Evolutionary conservation across 2,888 invertebrate genomes (phyloP).

Genomic region (Altica lythri): DNA sequence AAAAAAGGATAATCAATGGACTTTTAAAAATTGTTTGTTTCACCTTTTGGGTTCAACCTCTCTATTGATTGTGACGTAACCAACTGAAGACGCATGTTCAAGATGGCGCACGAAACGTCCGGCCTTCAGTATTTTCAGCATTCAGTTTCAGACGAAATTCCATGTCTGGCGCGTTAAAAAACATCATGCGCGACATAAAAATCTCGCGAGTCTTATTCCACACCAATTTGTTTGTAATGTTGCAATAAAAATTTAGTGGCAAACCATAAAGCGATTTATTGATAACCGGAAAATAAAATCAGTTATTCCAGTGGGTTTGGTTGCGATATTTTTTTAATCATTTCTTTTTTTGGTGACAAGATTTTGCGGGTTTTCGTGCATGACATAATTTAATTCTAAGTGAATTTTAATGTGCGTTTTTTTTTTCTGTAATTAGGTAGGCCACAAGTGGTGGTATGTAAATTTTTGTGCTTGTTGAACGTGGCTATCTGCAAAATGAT

Average conservation of each 20-base stretch:
- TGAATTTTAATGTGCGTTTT: constrained; percentile 20
- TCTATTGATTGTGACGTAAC: constrained; percentile 56
- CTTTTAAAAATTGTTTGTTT: constrained; percentile 37
- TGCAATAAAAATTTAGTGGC: constrained; percentile 22
- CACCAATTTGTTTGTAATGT: constrained; percentile 23
- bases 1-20: constrained; percentile 36
- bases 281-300: constrained; percentile 23
- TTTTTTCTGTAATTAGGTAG: constrained; percentile 12
- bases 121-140: constrained; percentile 43
- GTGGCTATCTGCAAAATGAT: constrained; percentile 27
- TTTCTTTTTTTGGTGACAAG: not conserved
- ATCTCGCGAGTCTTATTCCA: constrained; percentile 28
- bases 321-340: constrained; percentile 3
- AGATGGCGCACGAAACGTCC: constrained; percentile 50
- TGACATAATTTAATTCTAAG: constrained; percentile 8
- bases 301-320: not conserved
- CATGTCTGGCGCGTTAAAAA: constrained; percentile 32
- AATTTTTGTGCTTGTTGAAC: constrained; percentile 28
- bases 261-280: constrained; percentile 25
- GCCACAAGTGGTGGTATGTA: constrained; percentile 31
- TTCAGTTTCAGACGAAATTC: constrained; percentile 44
- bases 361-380: constrained; percentile 2
- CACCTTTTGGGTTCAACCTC: constrained; percentile 42
- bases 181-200: constrained; percentile 42
- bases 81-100: constrained; percentile 52